Conservation (phyloP, 1,140 invertebrate genomes). For the Monomorium pharaonis region DNA sequence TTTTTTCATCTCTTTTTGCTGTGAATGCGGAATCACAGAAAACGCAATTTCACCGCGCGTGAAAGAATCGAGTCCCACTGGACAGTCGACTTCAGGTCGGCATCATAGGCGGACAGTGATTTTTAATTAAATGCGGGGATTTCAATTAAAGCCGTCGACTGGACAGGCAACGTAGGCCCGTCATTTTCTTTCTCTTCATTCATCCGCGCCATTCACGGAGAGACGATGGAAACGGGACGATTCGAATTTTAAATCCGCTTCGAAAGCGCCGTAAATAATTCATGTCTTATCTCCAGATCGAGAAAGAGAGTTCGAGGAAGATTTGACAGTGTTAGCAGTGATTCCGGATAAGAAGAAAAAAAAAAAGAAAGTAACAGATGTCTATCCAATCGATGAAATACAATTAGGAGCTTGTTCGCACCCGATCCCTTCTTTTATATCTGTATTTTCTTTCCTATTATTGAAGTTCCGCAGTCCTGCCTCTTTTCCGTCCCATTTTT, state of each 20-base stretch:
- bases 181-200: conserved; percentile 6
- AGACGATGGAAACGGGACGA: background rate
- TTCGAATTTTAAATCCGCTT: conserved; percentile 27
- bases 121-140: conserved; percentile 73
- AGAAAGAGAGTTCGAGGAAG: background rate
- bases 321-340: conserved; percentile 11
- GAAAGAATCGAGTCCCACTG: background rate
- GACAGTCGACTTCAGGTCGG: conserved; percentile 31
- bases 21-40: background rate
- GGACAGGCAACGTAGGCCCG: conserved; percentile 44
- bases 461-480: background rate
- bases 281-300: conserved; percentile 29
- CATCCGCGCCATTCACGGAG: background rate
- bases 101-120: conserved; percentile 62
- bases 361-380: background rate
- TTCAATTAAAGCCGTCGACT: conserved; percentile 69
- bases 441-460: conserved; percentile 29
- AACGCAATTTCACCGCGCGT: conserved; percentile 1
- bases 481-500: background rate
- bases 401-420: conserved; percentile 23
- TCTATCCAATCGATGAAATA: conserved; percentile 24
- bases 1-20: background rate
- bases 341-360: conserved; percentile 4
- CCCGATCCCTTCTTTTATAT: background rate
- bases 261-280: conserved; percentile 37